phyloP scores from a whole-genome alignment of 1,140 invertebrate species.

The Hypsibius dujardini region DNA sequence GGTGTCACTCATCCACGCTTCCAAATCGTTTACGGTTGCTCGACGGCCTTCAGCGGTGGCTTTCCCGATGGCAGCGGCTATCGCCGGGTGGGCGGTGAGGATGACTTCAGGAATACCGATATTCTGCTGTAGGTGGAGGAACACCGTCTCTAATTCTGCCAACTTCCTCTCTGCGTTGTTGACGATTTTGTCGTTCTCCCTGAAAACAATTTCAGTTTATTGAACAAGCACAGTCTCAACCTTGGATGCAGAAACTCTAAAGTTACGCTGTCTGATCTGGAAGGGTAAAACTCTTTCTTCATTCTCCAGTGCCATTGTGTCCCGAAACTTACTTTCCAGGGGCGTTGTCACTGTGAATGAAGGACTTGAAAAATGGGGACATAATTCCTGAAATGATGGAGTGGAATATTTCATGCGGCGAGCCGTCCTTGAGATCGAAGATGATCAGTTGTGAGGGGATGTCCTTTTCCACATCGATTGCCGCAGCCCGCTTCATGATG shows the following conservation, averaged over 20 bases:
- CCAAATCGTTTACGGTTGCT: slow-evolving; percentile 87
- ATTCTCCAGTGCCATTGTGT: not conserved
- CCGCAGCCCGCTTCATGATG: slow-evolving; percentile 65
- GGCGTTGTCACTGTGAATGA: slow-evolving; percentile 29
- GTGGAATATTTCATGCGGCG: slow-evolving; percentile 89
- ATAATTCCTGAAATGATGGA: slow-evolving; percentile 40
- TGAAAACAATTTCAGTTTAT: slow-evolving; percentile 25
- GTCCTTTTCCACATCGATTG: slow-evolving; percentile 86
- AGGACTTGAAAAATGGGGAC: slow-evolving; percentile 95
- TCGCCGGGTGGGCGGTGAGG: slow-evolving; percentile 66
- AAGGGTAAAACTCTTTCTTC: no score
- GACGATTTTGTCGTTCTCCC: slow-evolving; percentile 97
- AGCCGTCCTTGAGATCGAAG: slow-evolving; percentile 78
- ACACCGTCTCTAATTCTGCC: slow-evolving; percentile 94
- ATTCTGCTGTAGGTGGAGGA: slow-evolving; percentile 94
- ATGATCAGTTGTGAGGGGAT: slow-evolving; percentile 71
- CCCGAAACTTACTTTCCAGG: slow-evolving; percentile 23
- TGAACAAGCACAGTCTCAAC: no score
- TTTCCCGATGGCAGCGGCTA: slow-evolving; percentile 70
- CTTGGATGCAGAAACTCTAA: no score
- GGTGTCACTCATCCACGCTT: not conserved
- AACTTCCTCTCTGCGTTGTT: slow-evolving; percentile 97
- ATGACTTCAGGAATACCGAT: slow-evolving; percentile 98
- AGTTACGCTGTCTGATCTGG: no score
- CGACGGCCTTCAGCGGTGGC: slow-evolving; percentile 74